Evolutionary conservation across 1,140 invertebrate genomes (phyloP).

Genomic region (Parasteatoda tepidariorum): DNA sequence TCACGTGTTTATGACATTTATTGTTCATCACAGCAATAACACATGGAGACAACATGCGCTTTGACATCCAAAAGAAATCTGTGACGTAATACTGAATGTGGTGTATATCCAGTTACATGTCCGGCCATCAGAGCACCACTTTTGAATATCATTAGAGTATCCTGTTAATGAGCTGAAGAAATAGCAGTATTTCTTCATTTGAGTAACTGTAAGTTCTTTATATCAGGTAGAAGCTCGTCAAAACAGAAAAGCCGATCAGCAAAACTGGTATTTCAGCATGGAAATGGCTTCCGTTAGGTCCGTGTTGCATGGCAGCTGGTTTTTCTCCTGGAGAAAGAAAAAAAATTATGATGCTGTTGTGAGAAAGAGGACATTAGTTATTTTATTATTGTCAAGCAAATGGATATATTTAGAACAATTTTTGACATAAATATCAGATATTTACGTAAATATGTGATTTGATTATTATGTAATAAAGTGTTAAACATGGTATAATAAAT

Average conservation of each 20-base stretch:
- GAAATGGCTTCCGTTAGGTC: not conserved
- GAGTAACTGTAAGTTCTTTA: not conserved
- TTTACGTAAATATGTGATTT: no score
- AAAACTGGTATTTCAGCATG: not conserved
- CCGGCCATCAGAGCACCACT: not conserved
- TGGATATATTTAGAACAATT: no score
- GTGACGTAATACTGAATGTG: not conserved
- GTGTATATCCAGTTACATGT: not conserved
- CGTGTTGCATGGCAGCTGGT: slow-evolving; percentile 36
- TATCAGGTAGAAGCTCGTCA: not conserved
- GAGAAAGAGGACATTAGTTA: no score
- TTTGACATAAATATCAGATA: no score
- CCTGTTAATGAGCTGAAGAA: no score
- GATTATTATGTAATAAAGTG: no score
- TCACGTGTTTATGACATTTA: not conserved
- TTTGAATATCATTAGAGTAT: not conserved
- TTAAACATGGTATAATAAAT: no score
- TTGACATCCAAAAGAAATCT: not conserved
- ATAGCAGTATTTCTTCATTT: not conserved
- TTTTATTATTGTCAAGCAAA: no score
- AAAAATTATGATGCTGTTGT: no score
- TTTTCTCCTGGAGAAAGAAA: not conserved
- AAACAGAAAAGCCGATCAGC: not conserved
- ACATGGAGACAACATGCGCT: not conserved
- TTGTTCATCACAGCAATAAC: not conserved